These are phyloP conservation scores for Triops cancriformis DNA, from an alignment of 1,140 invertebrate genomes.

Conservation along the genomic window DNA sequence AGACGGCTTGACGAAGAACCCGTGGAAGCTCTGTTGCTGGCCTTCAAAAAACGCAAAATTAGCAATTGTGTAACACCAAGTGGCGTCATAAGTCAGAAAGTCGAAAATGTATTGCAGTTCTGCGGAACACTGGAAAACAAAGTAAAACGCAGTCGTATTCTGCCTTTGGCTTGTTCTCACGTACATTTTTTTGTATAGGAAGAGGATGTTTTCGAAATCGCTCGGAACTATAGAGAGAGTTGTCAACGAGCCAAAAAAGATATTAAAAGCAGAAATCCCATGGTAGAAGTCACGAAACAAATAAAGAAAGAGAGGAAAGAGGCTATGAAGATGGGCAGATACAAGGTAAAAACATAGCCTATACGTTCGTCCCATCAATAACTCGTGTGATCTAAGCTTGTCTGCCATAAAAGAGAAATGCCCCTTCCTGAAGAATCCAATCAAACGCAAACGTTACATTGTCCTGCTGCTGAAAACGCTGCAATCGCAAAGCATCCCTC, in stretches of 20 bases:
- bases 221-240: neutral
- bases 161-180: neutral
- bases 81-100: slow-evolving; percentile 30
- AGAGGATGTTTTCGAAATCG: neutral
- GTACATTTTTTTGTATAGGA: neutral
- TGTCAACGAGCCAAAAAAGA: neutral
- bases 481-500: slow-evolving; percentile 39
- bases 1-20: slow-evolving; percentile 48
- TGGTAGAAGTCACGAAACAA: neutral
- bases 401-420: neutral
- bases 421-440: neutral
- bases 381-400: neutral
- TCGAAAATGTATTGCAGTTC: slow-evolving; percentile 41
- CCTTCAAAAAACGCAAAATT: slow-evolving; percentile 45
- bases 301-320: neutral
- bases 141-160: slow-evolving; percentile 38
- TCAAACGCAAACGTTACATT: neutral
- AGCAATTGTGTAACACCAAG: slow-evolving; percentile 31
- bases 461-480: slow-evolving; percentile 38
- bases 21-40: slow-evolving; percentile 45
- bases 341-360: neutral
- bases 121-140: slow-evolving; percentile 46
- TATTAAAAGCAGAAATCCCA: neutral
- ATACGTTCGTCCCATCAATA: neutral
- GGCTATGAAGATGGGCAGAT: neutral